Evolutionary conservation across 2,113 vertebrate genomes (phyloP).

Genomic region (Antechinus stuartii): DNA sequence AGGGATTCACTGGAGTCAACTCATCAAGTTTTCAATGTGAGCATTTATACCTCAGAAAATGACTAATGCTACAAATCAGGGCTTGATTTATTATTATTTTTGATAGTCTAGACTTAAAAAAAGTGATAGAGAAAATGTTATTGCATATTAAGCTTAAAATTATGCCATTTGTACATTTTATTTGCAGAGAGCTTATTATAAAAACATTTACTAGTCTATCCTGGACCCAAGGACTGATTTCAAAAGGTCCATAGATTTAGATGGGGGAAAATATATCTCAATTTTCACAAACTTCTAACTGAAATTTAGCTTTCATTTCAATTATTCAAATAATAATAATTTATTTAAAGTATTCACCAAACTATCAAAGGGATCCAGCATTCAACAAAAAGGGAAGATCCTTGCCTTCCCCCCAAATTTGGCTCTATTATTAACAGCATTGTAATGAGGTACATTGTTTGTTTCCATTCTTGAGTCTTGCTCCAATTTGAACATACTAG

Average conservation of each 20-base stretch:
- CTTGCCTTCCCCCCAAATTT: background rate
- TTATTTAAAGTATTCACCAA: background rate
- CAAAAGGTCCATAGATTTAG: background rate
- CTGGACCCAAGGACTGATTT: background rate
- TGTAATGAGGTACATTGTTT: rapidly evolving
- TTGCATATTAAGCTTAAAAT: background rate
- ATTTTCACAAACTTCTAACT: background rate
- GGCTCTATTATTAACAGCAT: background rate
- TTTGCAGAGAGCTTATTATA: background rate
- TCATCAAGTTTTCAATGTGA: background rate
- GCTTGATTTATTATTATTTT: too few relatives aligned
- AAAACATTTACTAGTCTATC: background rate
- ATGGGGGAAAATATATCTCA: background rate
- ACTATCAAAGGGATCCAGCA: background rate
- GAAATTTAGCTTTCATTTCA: background rate
- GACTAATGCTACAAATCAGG: too few relatives aligned
- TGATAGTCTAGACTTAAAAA: too few relatives aligned
- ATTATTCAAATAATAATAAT: background rate
- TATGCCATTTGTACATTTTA: background rate
- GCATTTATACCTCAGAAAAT: background rate
- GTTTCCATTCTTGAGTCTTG: slow-evolving; percentile 44
- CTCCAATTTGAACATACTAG: slow-evolving; percentile 47
- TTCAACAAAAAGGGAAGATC: background rate
- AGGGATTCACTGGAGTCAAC: background rate
- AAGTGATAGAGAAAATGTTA: background rate